Percentiles rank a stretch among this genome's conserved stretches.
Evolutionary conservation across 2,888 invertebrate species (phyloP).

Genomic region (Allacma fusca): DNA sequence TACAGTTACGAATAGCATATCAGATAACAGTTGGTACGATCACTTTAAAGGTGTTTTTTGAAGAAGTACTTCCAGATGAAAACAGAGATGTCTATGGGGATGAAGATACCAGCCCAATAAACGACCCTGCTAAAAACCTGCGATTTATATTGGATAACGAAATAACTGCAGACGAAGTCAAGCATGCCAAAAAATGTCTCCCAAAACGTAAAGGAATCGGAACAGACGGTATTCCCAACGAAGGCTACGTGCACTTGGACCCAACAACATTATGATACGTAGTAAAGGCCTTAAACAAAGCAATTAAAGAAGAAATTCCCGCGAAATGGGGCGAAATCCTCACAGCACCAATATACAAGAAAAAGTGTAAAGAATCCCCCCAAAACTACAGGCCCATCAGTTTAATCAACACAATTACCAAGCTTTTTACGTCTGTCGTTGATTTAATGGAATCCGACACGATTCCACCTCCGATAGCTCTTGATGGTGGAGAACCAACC

Average conservation of each 20-base stretch:
- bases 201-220: not conserved
- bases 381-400: conserved; percentile 34
- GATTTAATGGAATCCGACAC: too few species aligned
- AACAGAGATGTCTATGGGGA: too few species aligned
- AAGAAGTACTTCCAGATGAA: not conserved
- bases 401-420: too few species aligned
- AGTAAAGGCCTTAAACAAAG: not conserved
- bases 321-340: not conserved
- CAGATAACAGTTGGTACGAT: too few species aligned
- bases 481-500: too few species aligned
- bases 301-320: not conserved
- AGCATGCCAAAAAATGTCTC: not conserved
- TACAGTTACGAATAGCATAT: too few species aligned
- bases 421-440: conserved; percentile 4
- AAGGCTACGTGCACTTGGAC: not conserved
- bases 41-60: too few species aligned
- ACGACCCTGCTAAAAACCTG: not conserved
- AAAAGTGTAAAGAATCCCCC: not conserved
- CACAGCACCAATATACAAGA: conserved; percentile 13
- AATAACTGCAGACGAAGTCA: not conserved
- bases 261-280: not conserved
- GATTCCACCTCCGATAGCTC: too few species aligned
- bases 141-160: not conserved
- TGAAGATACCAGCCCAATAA: not conserved
- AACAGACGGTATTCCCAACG: not conserved